These are phyloP conservation scores for Meteorus cinctellus DNA, from an alignment of 2,888 invertebrate genomes.

Conservation along the genomic window DNA sequence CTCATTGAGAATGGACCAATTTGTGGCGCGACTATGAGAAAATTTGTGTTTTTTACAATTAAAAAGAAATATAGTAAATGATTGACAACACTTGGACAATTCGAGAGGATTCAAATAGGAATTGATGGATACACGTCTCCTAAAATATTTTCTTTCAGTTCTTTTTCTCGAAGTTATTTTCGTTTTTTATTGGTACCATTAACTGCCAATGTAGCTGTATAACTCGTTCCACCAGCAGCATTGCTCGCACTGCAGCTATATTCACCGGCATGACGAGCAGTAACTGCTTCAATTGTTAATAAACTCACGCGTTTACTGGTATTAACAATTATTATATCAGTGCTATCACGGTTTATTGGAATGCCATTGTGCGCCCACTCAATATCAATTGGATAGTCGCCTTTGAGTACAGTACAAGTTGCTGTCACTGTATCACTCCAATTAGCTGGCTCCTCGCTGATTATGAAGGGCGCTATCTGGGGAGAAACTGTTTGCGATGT, in stretches of 20 bases:
- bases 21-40: constrained; percentile 73
- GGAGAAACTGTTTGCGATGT: constrained; percentile 78
- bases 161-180: background rate
- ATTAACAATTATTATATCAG: constrained; percentile 64
- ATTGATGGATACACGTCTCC: constrained; percentile 39
- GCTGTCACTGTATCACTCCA: constrained; percentile 81
- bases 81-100: background rate
- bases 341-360: constrained; percentile 72
- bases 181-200: constrained; percentile 75
- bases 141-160: background rate
- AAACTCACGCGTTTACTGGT: constrained; percentile 74
- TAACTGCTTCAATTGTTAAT: constrained; percentile 80
- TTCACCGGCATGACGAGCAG: constrained; percentile 81
- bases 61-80: background rate
- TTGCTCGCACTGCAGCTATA: constrained; percentile 82
- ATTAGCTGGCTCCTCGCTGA: constrained; percentile 79
- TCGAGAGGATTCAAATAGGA: background rate
- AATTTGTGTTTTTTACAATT: constrained; percentile 15
- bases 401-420: constrained; percentile 82
- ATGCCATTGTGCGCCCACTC: constrained; percentile 83
- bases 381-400: constrained; percentile 85
- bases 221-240: constrained; percentile 78
- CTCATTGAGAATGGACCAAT: constrained; percentile 73
- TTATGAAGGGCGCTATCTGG: constrained; percentile 82
- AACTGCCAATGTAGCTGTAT: constrained; percentile 79